Base-by-base conservation (phyloP, 2,113 vertebrate species). In the Macquaria ambigua region DNA sequence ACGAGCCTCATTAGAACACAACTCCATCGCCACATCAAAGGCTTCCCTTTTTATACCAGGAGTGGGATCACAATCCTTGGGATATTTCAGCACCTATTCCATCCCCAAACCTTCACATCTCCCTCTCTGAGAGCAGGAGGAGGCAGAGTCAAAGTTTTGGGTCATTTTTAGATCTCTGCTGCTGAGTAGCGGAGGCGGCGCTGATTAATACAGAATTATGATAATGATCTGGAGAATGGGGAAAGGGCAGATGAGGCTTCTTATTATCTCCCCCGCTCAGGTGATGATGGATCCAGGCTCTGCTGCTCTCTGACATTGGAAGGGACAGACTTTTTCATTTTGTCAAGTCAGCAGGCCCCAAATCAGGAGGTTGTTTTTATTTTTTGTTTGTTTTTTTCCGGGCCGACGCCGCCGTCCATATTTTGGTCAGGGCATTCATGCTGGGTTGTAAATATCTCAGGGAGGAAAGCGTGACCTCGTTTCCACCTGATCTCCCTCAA, bases 181-280 rank as follows among this genome's bases (percentile, higher is more conserved):
- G 88, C 67, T 53, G 87, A 77, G 83, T 58, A 64, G 78, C 16
- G 9, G 77, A 88, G 86, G 88, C 28, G 50, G 82, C 18, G 34
- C 82, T 91, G 86, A 93, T 94, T 92, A 93, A 93, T 91, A 90
- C 89, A 67, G 74, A 92, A 89, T 93, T 91, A 94, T 95, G 92
- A 90, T 93, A 94, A 94, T 90, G 84, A 89, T 90, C 74, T 75
- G 77, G 63, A 73, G 86, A 79, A 90, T 84, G 77, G 56, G 72
- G 53, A 92, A 82, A 92, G 84, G 92, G 89, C 84, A 90, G 71
- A 79, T 75, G 76, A 90, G 73, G 85, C 46, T 84, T 89, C 86
- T 77, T 90, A 91, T 91, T 91, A 89, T 86, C 82, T 81, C 28
- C 41, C 48, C 18, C 5, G 8, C 83, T 85, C 83, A 86, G 91